Percentiles rank a stretch among this genome's conserved stretches.
Evolutionary conservation across 2,113 vertebrate genomes (phyloP).

Genomic region (Prunella fulvescens): DNA sequence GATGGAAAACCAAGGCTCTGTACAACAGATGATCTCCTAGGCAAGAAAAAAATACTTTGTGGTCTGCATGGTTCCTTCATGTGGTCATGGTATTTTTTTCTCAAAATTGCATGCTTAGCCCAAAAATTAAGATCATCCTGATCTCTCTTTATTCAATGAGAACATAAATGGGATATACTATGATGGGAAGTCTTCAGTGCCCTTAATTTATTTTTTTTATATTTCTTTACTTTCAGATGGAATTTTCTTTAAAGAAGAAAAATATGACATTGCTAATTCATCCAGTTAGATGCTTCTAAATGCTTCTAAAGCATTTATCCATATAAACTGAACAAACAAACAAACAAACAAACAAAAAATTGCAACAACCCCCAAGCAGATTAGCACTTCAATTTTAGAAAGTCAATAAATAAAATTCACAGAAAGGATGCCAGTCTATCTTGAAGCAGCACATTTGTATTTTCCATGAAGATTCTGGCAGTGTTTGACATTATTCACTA

Average conservation of each 20-base stretch:
- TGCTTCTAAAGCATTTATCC: not conserved
- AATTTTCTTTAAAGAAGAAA: not conserved
- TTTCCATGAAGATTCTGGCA: not conserved
- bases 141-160: not conserved
- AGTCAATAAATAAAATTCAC: not conserved
- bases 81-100: not conserved
- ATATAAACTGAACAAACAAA: not conserved
- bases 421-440: not conserved
- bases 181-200: not conserved
- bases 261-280: not conserved
- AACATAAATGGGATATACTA: not conserved
- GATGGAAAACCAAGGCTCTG: not conserved
- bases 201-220: not conserved
- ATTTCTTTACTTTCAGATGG: not conserved
- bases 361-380: not conserved
- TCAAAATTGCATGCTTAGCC: not conserved
- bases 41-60: not conserved
- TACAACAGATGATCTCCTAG: not conserved
- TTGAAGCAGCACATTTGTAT: not conserved
- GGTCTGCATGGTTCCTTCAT: fast-evolving
- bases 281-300: constrained; percentile 15
- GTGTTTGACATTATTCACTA: not conserved
- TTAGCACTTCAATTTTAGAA: not conserved
- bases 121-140: not conserved
- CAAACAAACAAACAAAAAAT: not conserved